Percentiles rank a stretch among this genome's conserved stretches.
Evolutionary conservation across 1,140 invertebrate species (phyloP).

Genomic region (Teleopsis dalmanni): DNA sequence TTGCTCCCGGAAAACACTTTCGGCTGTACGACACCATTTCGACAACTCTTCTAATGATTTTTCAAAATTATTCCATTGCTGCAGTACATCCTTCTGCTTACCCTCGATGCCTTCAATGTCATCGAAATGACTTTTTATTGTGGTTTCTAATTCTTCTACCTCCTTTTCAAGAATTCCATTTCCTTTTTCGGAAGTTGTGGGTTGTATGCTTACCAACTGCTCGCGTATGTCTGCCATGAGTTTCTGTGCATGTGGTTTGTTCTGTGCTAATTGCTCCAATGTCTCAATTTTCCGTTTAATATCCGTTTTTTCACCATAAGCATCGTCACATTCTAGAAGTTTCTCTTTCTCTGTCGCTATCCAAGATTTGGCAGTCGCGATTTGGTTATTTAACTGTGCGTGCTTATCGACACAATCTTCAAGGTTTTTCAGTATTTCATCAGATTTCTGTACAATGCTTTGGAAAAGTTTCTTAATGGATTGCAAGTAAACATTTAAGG

Average conservation of each 20-base stretch:
- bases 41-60: slow-evolving; percentile 66
- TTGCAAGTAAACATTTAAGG: slow-evolving; percentile 75
- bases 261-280: slow-evolving; percentile 60
- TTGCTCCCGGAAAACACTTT: slow-evolving; percentile 77
- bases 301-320: slow-evolving; percentile 72
- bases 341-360: slow-evolving; percentile 67
- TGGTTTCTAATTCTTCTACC: slow-evolving; percentile 59
- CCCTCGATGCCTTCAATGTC: slow-evolving; percentile 57
- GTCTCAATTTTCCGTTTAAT: slow-evolving; percentile 65
- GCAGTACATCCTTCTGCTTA: slow-evolving; percentile 64
- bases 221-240: slow-evolving; percentile 63
- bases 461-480: slow-evolving; percentile 86
- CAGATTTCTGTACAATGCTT: slow-evolving; percentile 79
- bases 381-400: slow-evolving; percentile 62
- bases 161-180: slow-evolving; percentile 66
- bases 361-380: slow-evolving; percentile 72
- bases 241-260: slow-evolving; percentile 62
- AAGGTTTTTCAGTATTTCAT: slow-evolving; percentile 74
- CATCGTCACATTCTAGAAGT: slow-evolving; percentile 66
- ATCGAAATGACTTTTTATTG: slow-evolving; percentile 56
- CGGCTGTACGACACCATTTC: slow-evolving; percentile 77
- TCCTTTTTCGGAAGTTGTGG: slow-evolving; percentile 73
- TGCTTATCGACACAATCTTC: slow-evolving; percentile 83
- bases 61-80: slow-evolving; percentile 86
- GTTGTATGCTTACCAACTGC: slow-evolving; percentile 60